phyloP scores from a whole-genome alignment of 2,888 invertebrate genomes.

The Tetheella fluctuosa region DNA sequence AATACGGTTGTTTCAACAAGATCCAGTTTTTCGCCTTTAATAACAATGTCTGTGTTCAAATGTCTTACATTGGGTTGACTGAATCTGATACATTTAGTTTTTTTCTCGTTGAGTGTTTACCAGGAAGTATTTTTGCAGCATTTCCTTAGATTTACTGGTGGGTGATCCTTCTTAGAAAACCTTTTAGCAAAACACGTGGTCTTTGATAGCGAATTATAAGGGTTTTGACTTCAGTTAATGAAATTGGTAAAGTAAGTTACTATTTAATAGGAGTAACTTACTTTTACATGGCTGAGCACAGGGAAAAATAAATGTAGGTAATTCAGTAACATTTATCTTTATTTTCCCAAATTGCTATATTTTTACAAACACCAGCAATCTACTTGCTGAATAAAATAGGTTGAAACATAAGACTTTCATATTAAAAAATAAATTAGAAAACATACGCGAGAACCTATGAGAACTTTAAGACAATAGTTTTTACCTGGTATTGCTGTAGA shows the following conservation, averaged over 20 bases:
- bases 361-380: neutral
- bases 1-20: too few relatives aligned
- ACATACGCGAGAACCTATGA: neutral
- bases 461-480: conserved; percentile 6
- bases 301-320: neutral
- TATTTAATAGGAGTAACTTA: neutral
- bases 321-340: neutral
- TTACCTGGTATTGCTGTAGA: conserved; percentile 1
- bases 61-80: too few relatives aligned
- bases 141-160: neutral
- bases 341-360: neutral
- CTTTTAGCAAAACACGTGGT: neutral
- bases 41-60: too few relatives aligned
- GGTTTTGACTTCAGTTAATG: conserved; percentile 2
- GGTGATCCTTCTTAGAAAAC: neutral
- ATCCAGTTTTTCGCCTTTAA: too few relatives aligned
- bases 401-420: neutral
- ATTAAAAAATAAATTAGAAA: neutral
- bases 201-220: neutral
- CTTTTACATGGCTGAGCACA: neutral
- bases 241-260: neutral
- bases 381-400: neutral
- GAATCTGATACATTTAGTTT: too few relatives aligned
- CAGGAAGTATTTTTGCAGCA: neutral
- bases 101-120: too few relatives aligned